These are phyloP conservation scores for Helostoma temminkii DNA, from an alignment of 2,797 vertebrate species.

Conservation along the genomic window DNA sequence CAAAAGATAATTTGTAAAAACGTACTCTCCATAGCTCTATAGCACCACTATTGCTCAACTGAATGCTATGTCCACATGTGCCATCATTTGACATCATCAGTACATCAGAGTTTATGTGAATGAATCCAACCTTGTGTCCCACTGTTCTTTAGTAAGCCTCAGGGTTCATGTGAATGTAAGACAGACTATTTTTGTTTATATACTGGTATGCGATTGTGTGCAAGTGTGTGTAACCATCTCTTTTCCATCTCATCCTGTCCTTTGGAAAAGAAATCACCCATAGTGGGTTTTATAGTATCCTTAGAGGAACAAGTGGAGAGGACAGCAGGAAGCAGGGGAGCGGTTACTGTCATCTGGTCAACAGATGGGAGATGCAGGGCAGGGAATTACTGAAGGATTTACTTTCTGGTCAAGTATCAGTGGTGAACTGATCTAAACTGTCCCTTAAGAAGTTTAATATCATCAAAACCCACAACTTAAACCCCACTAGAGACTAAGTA, in stretches of 20 bases:
- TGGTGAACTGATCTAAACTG: constrained; percentile 19
- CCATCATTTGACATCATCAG: constrained; percentile 23
- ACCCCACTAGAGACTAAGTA: not conserved
- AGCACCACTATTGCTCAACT: not conserved
- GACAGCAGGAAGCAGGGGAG: constrained; percentile 52
- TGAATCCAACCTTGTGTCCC: constrained; percentile 14
- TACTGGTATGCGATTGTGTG: not conserved
- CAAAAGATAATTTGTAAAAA: too few relatives aligned
- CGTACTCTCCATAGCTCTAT: too few relatives aligned
- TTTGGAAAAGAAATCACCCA: constrained; percentile 35
- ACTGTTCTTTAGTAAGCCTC: constrained; percentile 25
- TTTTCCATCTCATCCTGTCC: constrained; percentile 29
- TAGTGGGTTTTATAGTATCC: constrained; percentile 48
- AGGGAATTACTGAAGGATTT: constrained; percentile 30
- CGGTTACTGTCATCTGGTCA: constrained; percentile 57
- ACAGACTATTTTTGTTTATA: constrained; percentile 5
- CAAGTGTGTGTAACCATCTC: constrained; percentile 30
- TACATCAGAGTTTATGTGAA: constrained; percentile 42
- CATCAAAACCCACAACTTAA: constrained; percentile 24
- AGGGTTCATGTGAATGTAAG: constrained; percentile 35
- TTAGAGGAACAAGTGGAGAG: constrained; percentile 51
- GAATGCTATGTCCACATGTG: not conserved
- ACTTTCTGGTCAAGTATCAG: constrained; percentile 27
- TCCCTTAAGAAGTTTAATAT: constrained; percentile 2
- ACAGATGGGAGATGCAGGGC: constrained; percentile 51